Percentiles rank a stretch among this genome's conserved stretches.
phyloP scores from a whole-genome alignment of 1,140 invertebrate genomes.

The Drosophila malerkotliana region DNA sequence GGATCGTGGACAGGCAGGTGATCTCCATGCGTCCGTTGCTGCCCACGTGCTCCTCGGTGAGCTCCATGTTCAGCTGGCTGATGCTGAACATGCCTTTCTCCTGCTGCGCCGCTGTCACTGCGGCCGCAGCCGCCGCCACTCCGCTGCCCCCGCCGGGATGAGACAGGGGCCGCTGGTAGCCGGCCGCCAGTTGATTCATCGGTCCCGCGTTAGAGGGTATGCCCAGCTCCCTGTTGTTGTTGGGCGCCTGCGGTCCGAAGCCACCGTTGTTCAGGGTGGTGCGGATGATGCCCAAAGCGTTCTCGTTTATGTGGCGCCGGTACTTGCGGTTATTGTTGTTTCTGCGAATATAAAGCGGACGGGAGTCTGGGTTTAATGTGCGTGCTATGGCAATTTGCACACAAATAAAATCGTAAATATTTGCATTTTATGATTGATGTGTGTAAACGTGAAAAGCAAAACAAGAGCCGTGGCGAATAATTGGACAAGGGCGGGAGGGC shows the following conservation, averaged over 20 bases:
- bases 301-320: slow-evolving; percentile 80
- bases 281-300: slow-evolving; percentile 75
- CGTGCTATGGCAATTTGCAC: slow-evolving; percentile 57
- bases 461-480: slow-evolving; percentile 20
- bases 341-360: slow-evolving; percentile 46
- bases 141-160: slow-evolving; percentile 80
- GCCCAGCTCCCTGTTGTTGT: slow-evolving; percentile 77
- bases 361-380: slow-evolving; percentile 44
- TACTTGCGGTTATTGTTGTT: slow-evolving; percentile 77
- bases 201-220: slow-evolving; percentile 78
- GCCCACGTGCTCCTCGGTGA: slow-evolving; percentile 87
- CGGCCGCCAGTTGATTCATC: slow-evolving; percentile 78
- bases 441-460: slow-evolving; percentile 50
- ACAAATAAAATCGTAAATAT: slow-evolving; percentile 80
- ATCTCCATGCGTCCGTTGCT: slow-evolving; percentile 88
- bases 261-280: slow-evolving; percentile 75
- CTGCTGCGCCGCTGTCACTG: slow-evolving; percentile 76
- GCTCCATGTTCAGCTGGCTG: slow-evolving; percentile 85
- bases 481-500: slow-evolving; percentile 3
- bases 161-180: slow-evolving; percentile 77
- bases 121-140: slow-evolving; percentile 75
- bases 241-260: slow-evolving; percentile 79
- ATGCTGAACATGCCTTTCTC: slow-evolving; percentile 82
- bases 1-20: slow-evolving; percentile 90
- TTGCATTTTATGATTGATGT: slow-evolving; percentile 83